A percentile compares a stretch with the other conserved stretches of the same genome.
These are phyloP conservation scores for Burhinus bistriatus DNA, from an alignment of 2,113 vertebrate genomes.

Conservation along the genomic window DNA sequence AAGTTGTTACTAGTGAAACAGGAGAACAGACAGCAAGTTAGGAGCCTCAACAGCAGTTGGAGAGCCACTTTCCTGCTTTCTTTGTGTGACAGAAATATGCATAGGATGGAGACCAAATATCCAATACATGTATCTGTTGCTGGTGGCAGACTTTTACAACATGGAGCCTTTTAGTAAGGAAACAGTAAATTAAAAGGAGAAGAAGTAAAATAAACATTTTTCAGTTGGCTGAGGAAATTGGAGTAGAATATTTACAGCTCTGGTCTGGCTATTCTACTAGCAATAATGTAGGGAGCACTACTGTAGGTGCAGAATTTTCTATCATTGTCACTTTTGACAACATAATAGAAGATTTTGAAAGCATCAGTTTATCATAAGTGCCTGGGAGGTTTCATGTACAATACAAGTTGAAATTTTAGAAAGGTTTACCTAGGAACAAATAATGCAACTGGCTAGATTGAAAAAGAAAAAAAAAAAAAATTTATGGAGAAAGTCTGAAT, in stretches of 20 bases:
- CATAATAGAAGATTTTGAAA: background rate
- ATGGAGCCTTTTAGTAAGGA: background rate
- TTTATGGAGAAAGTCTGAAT: background rate
- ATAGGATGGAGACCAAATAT: background rate
- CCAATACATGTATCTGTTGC: background rate
- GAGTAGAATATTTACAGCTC: background rate
- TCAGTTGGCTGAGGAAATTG: background rate
- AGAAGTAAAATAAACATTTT: background rate
- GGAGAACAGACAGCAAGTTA: background rate
- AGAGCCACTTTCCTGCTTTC: background rate
- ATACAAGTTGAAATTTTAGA: background rate
- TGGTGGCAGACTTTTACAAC: background rate
- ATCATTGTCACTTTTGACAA: background rate
- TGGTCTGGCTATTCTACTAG: background rate
- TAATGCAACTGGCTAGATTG: background rate
- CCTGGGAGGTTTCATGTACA: background rate
- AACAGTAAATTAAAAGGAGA: conserved; percentile 7
- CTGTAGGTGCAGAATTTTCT: background rate
- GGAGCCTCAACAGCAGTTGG: background rate
- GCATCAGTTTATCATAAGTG: background rate
- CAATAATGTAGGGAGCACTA: background rate
- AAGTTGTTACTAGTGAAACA: background rate
- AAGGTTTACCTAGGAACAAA: background rate
- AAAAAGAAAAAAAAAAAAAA: background rate
- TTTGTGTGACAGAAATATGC: background rate